Evolutionary conservation across 2,797 vertebrate genomes (phyloP), one percentile per base, ranked within the genome.

Genomic region (Numenius phaeopus): DNA sequence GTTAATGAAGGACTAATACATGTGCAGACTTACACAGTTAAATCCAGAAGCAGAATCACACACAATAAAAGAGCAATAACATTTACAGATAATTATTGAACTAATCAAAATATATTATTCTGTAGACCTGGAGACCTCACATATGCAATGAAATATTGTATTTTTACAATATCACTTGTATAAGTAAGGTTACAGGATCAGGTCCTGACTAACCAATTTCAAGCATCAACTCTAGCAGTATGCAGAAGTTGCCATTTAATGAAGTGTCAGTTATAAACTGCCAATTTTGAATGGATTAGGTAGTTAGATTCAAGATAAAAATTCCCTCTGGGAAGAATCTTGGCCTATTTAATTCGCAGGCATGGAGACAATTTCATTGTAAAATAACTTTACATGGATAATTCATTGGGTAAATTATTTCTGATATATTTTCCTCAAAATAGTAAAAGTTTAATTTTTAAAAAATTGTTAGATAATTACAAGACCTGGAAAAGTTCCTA

Each of bases 1-100:
- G 32, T 89, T 97, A 96, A 89, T 87, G 76, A 96, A 97, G 37
- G 39, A 83, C 90, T 86, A 90, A 84, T 87, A 54, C 69, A 96
- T 52, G 80, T 52, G 82, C 83, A 90, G 86, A 85, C 88, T 84
- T 88, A 73, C 67, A 70, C 61, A 83, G 76, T 90, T 86, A 87
- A 82, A 94, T 88, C 50, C 76, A 70, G 87, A 96, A 96, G 46
- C 24, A 96, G 64, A 96, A 79, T 73, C 86, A 72, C 55, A 77
- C 16, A 70, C 37, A 69, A 92, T 69, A 89, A 52, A 87, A 90
- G 20, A 94, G 17, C 39, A 83, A 52, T 29, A 91, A 82, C 34
- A 29, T 57, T 79, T 75, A 55, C 64, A 76, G 47, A 34, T 72
- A 86, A 80, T 80, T 80, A 71, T 32, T 78, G 21, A 75, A 78